A percentile compares a stretch with the other conserved stretches of the same genome.
phyloP scores from a whole-genome alignment of 2,888 invertebrate species.

The Sminthurides aquaticus region DNA sequence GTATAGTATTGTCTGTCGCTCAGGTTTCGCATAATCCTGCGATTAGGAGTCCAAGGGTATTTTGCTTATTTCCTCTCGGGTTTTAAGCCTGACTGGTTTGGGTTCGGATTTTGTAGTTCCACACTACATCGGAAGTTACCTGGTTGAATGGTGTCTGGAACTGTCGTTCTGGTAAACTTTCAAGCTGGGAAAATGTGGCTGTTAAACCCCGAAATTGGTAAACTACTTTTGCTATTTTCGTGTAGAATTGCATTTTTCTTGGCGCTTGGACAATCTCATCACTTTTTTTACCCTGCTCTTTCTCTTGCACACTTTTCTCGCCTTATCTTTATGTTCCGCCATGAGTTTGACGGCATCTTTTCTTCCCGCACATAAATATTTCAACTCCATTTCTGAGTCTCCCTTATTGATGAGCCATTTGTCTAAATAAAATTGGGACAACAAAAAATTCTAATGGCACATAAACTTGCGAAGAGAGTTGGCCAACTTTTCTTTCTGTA shows the following conservation, averaged over 20 bases:
- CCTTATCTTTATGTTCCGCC: background rate
- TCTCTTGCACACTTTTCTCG: background rate
- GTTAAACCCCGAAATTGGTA: too few species aligned
- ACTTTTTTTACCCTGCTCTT: background rate
- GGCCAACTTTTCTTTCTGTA: background rate
- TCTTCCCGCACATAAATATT: background rate
- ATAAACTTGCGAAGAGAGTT: background rate
- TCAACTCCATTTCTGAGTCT: background rate
- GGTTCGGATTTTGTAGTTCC: too few species aligned
- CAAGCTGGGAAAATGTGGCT: too few species aligned
- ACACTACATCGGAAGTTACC: too few species aligned
- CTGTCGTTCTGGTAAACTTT: too few species aligned
- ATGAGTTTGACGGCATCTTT: background rate
- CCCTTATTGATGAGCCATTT: background rate
- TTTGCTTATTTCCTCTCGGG: too few species aligned
- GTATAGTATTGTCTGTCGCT: too few species aligned
- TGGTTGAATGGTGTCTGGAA: too few species aligned
- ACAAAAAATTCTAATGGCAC: background rate
- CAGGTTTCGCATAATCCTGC: too few species aligned
- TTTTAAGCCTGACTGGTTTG: too few species aligned
- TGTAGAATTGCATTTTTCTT: background rate
- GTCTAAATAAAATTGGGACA: background rate
- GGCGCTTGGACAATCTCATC: background rate
- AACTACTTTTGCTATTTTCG: too few species aligned
- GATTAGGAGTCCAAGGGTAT: too few species aligned